Base-by-base conservation (phyloP, 1,140 invertebrate genomes). In the Cydia fagiglandana region DNA sequence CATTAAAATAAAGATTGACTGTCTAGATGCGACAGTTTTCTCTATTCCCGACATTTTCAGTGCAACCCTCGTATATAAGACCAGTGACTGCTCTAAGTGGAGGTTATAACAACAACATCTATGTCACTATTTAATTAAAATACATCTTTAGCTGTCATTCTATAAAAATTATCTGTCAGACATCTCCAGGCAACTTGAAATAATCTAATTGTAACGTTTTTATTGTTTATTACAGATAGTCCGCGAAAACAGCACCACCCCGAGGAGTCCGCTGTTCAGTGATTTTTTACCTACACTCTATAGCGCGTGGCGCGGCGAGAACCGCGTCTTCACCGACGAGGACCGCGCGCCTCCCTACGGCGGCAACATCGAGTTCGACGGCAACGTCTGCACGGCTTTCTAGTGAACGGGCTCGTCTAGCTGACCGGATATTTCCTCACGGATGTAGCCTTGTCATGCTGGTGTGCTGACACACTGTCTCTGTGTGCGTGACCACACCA, bases 251-350 rank as follows among this genome's bases (percentile, higher is more conserved):
- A 81, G 80, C 30, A 79, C 77, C 73, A 79, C 84, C 0, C 78
- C 79, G 34, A 76, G 79, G 2, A 86, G 84, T 76, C 89, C 88
- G 4, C 64, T 92, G 79, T 92, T 91, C 85, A 88, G 87, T 77
- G 90, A 91, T 77, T 92, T 92, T 77, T 80, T 93, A 56, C 90
- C 91, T 24, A 80, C 87, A 9, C 80, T 93, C 38, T 92, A 89
- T 77, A 87, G 80, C 53, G 88, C 88, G 56, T 89, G 86, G 86
- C 85, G 85, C 74, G 81, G 79, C 15, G 85, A 85, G 30, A 77
- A 79, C 70, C 74, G 81, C 28, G 20, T 75, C 4, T 76, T 75
- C n/a, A 17, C 70, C 9, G 84, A 80, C 47, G 84, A 83, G 9
- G 78, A 81, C 73, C 64, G 45, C 24, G 73, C 15, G 7, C 53